Base-by-base conservation (phyloP, 1,140 invertebrate species). In the Neotoxoptera formosana region DNA sequence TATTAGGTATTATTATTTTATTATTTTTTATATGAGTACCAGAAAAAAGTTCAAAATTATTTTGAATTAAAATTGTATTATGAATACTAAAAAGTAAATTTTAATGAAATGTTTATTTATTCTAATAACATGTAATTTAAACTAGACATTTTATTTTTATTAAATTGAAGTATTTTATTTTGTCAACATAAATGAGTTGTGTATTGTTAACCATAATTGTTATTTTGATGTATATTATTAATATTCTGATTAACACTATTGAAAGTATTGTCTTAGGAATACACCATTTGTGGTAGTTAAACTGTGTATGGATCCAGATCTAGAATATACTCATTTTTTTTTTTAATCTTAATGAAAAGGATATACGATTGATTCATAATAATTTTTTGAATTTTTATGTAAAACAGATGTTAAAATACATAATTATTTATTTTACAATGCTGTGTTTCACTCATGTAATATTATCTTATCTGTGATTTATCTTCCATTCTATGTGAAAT, bases 391-490 rank as follows among this genome's bases (percentile, higher is more conserved):
- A 30, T 90, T 67, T 90, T 7, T 90, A 56, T 56, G 23, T 56
- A 89, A 9, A 25, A 25, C 34, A 56, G 30, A 53, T 60, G 23
- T 34, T 36, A 36, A 76, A 76, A 76, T n/a, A 76, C 60, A 7
- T 90, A 41, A 25, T 41, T n/a, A 41, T 90, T 41, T 1, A 90
- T 41, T 67, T 45, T 9, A 30, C 21, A 25, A 83, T 76, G 41
- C n/a, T 92, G 20, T 36, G 47, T 92, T 51, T 47, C 34, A 51
- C n/a, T 81, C 2, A 41, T 83, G 76, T 92, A 92, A 92, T 93
- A 84, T 92, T 86, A 86, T 92, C 48, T 92, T 56, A 84, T 93
- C 91, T 93, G 91, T 93, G 91, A 93, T 93, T 51, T 86, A 86
- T 93, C 91, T 56, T 92, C 81, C 91, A 92, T 67, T 88, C 17